Evolutionary conservation across 2,113 vertebrate species (phyloP).

Genomic region (Echinops telfairi): DNA sequence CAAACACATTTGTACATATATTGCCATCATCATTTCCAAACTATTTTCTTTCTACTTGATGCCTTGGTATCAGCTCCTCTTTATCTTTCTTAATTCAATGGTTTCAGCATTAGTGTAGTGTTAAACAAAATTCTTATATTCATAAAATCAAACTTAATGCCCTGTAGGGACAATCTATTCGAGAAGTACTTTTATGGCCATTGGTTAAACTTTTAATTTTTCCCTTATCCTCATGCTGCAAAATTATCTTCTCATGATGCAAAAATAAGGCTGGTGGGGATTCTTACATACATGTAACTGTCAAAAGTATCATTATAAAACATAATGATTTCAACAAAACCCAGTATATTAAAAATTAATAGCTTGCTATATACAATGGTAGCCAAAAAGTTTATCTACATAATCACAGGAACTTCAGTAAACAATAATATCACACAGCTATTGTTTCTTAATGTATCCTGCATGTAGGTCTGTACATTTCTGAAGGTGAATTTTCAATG

Average conservation of each 20-base stretch:
- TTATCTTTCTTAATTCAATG: background rate
- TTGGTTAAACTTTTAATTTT: background rate
- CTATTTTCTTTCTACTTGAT: too few relatives aligned
- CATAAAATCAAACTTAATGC: background rate
- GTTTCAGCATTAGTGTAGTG: background rate
- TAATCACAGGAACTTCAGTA: too few relatives aligned
- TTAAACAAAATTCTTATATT: background rate
- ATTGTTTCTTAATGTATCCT: too few relatives aligned
- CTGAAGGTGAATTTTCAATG: too few relatives aligned
- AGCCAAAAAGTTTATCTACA: too few relatives aligned
- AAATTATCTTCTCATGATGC: background rate
- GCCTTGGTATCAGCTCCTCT: too few relatives aligned
- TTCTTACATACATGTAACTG: background rate
- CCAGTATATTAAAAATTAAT: background rate
- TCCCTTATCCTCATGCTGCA: background rate
- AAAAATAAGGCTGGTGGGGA: background rate
- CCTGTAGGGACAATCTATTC: background rate
- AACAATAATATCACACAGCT: too few relatives aligned
- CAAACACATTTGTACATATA: too few relatives aligned
- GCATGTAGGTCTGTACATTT: too few relatives aligned
- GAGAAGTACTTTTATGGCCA: background rate
- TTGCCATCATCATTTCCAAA: too few relatives aligned
- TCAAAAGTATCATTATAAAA: background rate
- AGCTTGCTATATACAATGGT: too few relatives aligned
- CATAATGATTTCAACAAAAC: background rate